phyloP scores from a whole-genome alignment of 1,140 invertebrate species.

The Leptinotarsa lineolata region DNA sequence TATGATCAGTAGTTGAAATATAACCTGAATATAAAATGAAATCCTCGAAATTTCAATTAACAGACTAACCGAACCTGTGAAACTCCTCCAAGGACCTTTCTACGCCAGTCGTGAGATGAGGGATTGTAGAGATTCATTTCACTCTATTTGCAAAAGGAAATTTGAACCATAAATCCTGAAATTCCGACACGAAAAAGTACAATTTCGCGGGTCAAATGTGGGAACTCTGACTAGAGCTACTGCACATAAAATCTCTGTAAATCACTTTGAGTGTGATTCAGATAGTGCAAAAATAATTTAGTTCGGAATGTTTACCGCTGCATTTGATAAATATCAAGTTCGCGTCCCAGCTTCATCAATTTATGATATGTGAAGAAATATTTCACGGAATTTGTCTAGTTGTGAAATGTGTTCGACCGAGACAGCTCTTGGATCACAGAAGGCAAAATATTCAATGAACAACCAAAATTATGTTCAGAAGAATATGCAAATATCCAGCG shows the following conservation, averaged over 20 bases:
- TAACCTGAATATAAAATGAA: not conserved
- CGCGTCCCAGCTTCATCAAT: not conserved
- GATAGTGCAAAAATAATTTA: constrained; percentile 12
- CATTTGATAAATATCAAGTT: not conserved
- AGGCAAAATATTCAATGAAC: too few species aligned
- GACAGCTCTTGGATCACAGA: too few species aligned
- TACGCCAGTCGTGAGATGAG: constrained; percentile 9
- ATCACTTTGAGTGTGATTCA: constrained; percentile 15
- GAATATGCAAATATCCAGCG: too few species aligned
- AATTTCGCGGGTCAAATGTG: constrained; percentile 9
- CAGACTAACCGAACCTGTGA: not conserved
- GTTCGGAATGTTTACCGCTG: not conserved
- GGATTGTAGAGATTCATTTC: constrained; percentile 11
- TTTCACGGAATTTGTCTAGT: not conserved
- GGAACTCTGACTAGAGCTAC: not conserved
- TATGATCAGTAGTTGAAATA: too few species aligned
- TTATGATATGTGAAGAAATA: not conserved
- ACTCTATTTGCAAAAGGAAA: constrained; percentile 17
- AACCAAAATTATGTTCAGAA: too few species aligned
- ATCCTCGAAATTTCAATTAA: not conserved
- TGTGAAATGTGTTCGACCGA: not conserved
- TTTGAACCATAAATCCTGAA: not conserved
- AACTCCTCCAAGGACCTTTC: not conserved
- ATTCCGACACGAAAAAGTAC: constrained; percentile 17
- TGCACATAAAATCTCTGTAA: not conserved